phyloP scores from a whole-genome alignment of 2,888 invertebrate species.

The Heliconius ismenius region DNA sequence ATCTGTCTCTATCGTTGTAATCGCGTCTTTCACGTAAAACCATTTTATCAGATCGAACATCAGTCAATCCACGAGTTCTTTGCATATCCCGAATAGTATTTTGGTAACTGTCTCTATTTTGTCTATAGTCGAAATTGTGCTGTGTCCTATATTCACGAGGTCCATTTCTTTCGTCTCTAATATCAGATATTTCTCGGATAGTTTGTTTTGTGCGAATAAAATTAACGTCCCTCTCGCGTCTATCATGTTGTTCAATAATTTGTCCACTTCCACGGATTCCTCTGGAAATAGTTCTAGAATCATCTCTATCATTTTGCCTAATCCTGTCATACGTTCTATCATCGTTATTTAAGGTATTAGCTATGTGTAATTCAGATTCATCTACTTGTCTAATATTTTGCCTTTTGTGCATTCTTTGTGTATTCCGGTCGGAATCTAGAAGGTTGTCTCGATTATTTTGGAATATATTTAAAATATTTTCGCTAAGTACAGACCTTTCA shows the following conservation, averaged over 20 bases:
- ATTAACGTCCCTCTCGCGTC: background rate
- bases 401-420: background rate
- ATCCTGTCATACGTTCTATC: background rate
- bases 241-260: background rate
- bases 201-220: too few relatives aligned
- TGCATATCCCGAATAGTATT: background rate
- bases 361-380: background rate
- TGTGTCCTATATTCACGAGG: background rate
- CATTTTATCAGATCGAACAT: background rate
- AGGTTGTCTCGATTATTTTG: background rate
- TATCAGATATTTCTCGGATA: background rate
- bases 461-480: background rate
- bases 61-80: background rate
- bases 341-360: background rate
- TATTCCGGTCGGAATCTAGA: background rate
- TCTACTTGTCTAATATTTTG: slow-evolving; percentile 1
- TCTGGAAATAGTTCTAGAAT: background rate
- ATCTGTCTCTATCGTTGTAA: background rate
- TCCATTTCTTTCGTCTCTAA: background rate
- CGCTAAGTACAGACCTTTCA: background rate
- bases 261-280: background rate
- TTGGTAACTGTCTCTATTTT: background rate
- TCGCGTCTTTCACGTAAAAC: background rate
- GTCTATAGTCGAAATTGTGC: background rate
- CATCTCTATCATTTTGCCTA: background rate